Conservation (phyloP, 1,140 invertebrate species). For the Drosophila nebulosa region DNA sequence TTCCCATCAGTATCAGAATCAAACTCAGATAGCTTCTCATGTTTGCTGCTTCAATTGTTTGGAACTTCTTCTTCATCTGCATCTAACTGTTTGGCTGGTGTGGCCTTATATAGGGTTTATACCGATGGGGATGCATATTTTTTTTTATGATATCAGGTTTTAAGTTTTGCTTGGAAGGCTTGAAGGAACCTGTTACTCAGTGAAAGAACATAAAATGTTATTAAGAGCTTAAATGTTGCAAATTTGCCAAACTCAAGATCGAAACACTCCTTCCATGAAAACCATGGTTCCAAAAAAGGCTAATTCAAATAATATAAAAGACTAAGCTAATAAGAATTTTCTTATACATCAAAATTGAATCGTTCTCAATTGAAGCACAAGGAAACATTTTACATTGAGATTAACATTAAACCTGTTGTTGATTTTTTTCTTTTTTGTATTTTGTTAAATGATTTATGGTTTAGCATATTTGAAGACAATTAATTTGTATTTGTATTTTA, state of each 20-base stretch:
- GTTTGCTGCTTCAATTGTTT: slow-evolving; percentile 10
- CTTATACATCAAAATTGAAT: too few species aligned
- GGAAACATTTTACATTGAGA: too few species aligned
- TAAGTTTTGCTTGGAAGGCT: neutral
- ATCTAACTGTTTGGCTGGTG: neutral
- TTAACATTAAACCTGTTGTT: neutral
- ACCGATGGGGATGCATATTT: neutral
- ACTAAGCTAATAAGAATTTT: too few species aligned
- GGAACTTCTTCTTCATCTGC: slow-evolving; percentile 8
- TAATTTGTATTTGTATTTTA: neutral
- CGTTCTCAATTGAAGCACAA: too few species aligned
- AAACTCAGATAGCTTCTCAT: slow-evolving; percentile 44
- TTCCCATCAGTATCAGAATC: slow-evolving; percentile 28
- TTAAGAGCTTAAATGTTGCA: too few species aligned
- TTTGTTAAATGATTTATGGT: neutral
- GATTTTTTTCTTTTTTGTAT: neutral
- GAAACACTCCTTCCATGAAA: too few species aligned
- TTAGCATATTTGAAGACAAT: neutral
- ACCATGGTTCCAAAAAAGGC: too few species aligned
- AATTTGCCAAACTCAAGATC: too few species aligned
- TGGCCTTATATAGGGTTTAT: slow-evolving; percentile 30
- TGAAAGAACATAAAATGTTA: too few species aligned
- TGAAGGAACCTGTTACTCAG: neutral
- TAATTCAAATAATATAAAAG: too few species aligned
- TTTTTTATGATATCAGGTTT: neutral